Base-by-base conservation (phyloP, 1,140 invertebrate genomes). In the Apis dorsata region DNA sequence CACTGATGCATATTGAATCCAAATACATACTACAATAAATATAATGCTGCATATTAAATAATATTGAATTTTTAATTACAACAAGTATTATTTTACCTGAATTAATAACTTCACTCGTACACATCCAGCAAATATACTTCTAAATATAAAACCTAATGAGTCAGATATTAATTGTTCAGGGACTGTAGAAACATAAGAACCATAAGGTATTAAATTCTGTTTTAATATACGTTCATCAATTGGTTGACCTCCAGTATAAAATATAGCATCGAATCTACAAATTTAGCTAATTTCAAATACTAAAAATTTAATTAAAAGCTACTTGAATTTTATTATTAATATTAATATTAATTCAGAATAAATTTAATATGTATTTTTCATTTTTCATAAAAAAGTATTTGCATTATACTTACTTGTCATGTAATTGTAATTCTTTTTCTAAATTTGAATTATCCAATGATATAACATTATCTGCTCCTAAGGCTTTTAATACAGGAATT, bases 391-490 rank as follows among this genome's bases (percentile, higher is more conserved):
- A 76, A 53, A 72, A 75, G 63, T 62, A 24, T 34, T 51, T 79
- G 2, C 53, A 68, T 44, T 82, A 59, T 63, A 78, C 84, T 74
- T 92, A 94, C 94, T 91, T 92, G 53, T 94, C 91, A 57, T 90
- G 84, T 73, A 93, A 76, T 85, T 92, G 84, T 77, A 94, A 86
- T 75, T 94, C 91, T 78, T 94, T 94, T 75, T 91, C 90, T 57
- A 94, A 83, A 70, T 93, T 90, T 17, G 86, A 86, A 80, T 94
- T 93, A 24, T 94, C 90, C 24, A 94, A 90, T 75, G 93, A 81
- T 80, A 96, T 95, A 55, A 96, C 91, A 76, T 95, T 94, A 65
- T 95, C 93, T 17, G 95, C 95, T 44, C 95, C 95, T 15, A 96
- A 89, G 66, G 95, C 95, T 89, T 93, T 93, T 78, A 94, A 94